phyloP scores from a whole-genome alignment of 2,113 vertebrate genomes.

The Pleuronectes platessa region DNA sequence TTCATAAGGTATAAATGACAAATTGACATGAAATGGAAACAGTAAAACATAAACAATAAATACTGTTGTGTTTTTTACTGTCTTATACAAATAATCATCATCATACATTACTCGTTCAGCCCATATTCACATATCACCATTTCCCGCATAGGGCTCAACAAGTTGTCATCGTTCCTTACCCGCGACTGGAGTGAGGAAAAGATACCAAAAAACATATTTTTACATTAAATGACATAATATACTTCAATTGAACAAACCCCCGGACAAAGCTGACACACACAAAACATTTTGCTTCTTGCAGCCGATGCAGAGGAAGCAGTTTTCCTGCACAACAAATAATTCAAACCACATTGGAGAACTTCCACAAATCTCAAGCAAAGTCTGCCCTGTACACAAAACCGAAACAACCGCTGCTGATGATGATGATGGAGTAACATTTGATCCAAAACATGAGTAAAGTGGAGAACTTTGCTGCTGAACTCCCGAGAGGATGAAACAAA shows the following conservation, averaged over 20 bases:
- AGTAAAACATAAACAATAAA: background rate
- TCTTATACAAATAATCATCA: too few species aligned
- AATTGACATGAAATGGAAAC: background rate
- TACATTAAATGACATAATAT: background rate
- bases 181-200: too few species aligned
- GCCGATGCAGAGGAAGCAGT: background rate
- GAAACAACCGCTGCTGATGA: background rate
- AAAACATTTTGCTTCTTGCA: background rate
- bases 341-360: conserved; percentile 19
- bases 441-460: background rate
- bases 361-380: conserved; percentile 11
- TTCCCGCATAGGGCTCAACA: too few species aligned
- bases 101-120: too few species aligned
- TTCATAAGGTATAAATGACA: background rate
- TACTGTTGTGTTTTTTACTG: too few species aligned
- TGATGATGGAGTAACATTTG: background rate
- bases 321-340: conserved; percentile 14
- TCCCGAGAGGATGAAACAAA: background rate
- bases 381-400: conserved; percentile 26
- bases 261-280: background rate
- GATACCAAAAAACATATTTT: background rate
- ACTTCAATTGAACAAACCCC: background rate
- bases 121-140: too few species aligned
- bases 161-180: too few species aligned
- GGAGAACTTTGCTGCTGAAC: background rate